Conservation (phyloP, 2,797 vertebrate genomes). For the Acanthiza pusilla region DNA sequence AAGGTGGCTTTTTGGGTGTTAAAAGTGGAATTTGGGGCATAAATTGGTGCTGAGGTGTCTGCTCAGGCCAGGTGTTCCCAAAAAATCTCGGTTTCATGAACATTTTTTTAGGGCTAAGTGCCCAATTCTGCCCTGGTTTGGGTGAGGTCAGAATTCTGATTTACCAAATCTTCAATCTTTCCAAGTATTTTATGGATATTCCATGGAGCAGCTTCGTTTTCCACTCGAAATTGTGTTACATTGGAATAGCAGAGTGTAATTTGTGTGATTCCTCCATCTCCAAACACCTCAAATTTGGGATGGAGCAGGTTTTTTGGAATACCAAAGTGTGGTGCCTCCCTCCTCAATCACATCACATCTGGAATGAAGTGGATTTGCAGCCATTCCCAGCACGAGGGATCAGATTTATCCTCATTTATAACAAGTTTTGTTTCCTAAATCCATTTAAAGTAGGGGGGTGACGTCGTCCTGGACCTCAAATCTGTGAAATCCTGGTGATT, state of each 20-base stretch:
- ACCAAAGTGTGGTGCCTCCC: neutral
- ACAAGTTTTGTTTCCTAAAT: rapidly evolving
- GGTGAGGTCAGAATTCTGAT: rapidly evolving
- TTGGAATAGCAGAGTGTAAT: rapidly evolving
- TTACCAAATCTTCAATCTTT: rapidly evolving
- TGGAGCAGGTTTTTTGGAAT: neutral
- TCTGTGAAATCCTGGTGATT: rapidly evolving
- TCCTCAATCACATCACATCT: rapidly evolving
- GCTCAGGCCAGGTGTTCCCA: neutral
- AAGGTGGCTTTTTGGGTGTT: neutral
- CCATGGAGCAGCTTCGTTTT: neutral
- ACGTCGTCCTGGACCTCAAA: rapidly evolving
- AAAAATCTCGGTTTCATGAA: rapidly evolving
- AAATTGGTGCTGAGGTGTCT: rapidly evolving
- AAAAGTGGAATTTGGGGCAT: rapidly evolving
- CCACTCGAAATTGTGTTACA: rapidly evolving
- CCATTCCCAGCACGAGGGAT: rapidly evolving
- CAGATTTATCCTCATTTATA: rapidly evolving
- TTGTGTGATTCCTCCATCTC: no score
- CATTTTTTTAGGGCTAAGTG: rapidly evolving
- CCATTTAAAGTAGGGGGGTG: rapidly evolving
- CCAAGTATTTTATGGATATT: rapidly evolving
- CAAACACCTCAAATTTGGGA: no score
- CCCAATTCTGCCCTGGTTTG: rapidly evolving
- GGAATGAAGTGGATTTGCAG: rapidly evolving